A percentile compares a stretch with the other conserved stretches of the same genome.
These are phyloP conservation scores for Sardina pilchardus DNA, from an alignment of 2,113 vertebrate species.

Conservation along the genomic window DNA sequence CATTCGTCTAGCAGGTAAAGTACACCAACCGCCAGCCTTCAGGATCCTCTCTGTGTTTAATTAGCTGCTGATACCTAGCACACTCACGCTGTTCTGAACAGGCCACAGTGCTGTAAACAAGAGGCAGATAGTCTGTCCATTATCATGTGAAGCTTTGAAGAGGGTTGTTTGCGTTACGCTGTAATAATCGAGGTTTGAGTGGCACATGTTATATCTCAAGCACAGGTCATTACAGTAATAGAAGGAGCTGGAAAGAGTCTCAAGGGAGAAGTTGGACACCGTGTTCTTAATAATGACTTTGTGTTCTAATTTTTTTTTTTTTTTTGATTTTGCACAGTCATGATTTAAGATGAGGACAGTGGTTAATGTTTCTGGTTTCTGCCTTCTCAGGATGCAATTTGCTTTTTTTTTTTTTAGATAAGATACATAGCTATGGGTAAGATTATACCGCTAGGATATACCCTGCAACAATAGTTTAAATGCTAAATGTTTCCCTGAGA, in stretches of 20 bases:
- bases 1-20: conserved; percentile 48
- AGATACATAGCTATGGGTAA: not conserved
- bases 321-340: not conserved
- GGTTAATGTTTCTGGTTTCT: not conserved
- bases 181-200: not conserved
- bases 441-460: not conserved
- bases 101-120: not conserved
- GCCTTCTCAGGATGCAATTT: not conserved
- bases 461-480: not conserved
- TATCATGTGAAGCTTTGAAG: not conserved
- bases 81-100: not conserved
- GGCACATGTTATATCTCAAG: not conserved
- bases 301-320: not conserved
- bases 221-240: no score
- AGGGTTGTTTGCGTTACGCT: not conserved
- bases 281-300: not conserved
- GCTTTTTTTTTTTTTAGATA: not conserved
- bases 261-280: not conserved
- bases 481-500: not conserved
- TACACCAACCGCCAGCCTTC: not conserved
- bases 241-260: not conserved
- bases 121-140: not conserved
- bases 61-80: not conserved
- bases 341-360: not conserved
- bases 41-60: not conserved